Evolutionary conservation across 2,113 vertebrate species (phyloP).

Genomic region (Podarcis raffonei): DNA sequence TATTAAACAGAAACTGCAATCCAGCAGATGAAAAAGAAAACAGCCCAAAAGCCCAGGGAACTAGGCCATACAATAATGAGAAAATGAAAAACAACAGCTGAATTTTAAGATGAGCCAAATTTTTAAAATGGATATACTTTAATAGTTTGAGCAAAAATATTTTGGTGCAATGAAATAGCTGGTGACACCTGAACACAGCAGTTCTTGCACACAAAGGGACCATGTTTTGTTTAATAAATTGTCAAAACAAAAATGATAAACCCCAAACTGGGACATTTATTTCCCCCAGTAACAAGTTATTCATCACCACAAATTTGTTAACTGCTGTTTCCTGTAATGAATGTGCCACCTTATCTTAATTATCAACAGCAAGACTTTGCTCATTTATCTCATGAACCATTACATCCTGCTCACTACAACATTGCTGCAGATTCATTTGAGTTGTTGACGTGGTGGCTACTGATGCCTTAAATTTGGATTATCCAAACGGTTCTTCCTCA

Average conservation of each 20-base stretch:
- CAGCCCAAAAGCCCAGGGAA: constrained; percentile 73
- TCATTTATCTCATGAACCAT: constrained; percentile 19
- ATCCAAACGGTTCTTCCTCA: neutral
- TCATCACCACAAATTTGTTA: constrained; percentile 46
- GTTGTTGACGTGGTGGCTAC: neutral
- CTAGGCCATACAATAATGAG: constrained; percentile 76
- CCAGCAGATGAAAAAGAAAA: constrained; percentile 74
- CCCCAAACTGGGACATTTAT: constrained; percentile 45
- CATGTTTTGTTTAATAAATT: constrained; percentile 52
- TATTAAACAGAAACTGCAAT: constrained; percentile 69
- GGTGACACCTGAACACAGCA: constrained; percentile 61
- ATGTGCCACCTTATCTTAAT: constrained; percentile 21
- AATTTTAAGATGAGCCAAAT: constrained; percentile 76
- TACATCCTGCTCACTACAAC: neutral
- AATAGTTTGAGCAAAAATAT: constrained; percentile 66
- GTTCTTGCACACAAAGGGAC: constrained; percentile 56
- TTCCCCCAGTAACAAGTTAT: constrained; percentile 44
- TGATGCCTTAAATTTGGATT: neutral
- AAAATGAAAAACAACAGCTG: constrained; percentile 66
- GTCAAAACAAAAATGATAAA: constrained; percentile 57
- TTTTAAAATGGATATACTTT: constrained; percentile 71
- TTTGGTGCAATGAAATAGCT: constrained; percentile 62
- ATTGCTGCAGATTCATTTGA: neutral
- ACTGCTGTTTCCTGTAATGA: constrained; percentile 43
- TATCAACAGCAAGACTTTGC: constrained; percentile 43